Percentiles rank a stretch among this genome's conserved stretches.
These are phyloP conservation scores for Drosophila bocki DNA, from an alignment of 1,140 invertebrate species.

Conservation along the genomic window DNA sequence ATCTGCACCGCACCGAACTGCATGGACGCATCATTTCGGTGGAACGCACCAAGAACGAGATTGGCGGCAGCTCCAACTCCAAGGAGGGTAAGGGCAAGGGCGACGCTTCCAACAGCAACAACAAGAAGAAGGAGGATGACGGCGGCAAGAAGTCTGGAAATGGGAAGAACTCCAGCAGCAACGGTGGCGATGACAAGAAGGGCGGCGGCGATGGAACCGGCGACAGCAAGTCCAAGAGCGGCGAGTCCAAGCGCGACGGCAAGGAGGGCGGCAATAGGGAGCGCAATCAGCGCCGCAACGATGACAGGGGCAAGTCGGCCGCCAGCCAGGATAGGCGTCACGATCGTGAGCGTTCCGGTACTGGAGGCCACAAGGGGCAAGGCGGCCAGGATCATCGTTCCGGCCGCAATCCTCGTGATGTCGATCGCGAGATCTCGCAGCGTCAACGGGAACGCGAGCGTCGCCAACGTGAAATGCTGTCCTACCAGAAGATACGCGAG, in stretches of 20 bases:
- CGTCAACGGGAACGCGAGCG: constrained; percentile 75
- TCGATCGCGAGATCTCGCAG: constrained; percentile 75
- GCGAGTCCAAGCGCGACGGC: constrained; percentile 60
- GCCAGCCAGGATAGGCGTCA: constrained; percentile 50
- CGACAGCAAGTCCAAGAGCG: constrained; percentile 26
- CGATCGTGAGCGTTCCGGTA: constrained; percentile 64
- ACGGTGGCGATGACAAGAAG: constrained; percentile 56
- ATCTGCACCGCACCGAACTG: constrained; percentile 94
- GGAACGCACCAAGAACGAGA: constrained; percentile 91
- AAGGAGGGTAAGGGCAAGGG: constrained; percentile 54
- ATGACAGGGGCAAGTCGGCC: constrained; percentile 60
- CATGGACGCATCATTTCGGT: constrained; percentile 97
- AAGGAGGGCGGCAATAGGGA: constrained; percentile 56
- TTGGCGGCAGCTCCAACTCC: constrained; percentile 62
- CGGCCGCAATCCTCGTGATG: constrained; percentile 65
- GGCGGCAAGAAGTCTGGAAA: constrained; percentile 54
- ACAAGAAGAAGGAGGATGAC: constrained; percentile 60
- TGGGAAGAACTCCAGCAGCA: constrained; percentile 35
- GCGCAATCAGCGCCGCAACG: constrained; percentile 37
- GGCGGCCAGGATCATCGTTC: constrained; percentile 46
- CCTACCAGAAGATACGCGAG: constrained; percentile 86
- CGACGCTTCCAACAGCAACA: constrained; percentile 28
- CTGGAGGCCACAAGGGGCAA: constrained; percentile 25
- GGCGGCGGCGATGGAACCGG: constrained; percentile 33
- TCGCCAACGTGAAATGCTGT: constrained; percentile 80